A percentile compares a stretch with the other conserved stretches of the same genome.
Evolutionary conservation across 1,140 invertebrate species (phyloP).

Genomic region (Odontomachus brunneus): DNA sequence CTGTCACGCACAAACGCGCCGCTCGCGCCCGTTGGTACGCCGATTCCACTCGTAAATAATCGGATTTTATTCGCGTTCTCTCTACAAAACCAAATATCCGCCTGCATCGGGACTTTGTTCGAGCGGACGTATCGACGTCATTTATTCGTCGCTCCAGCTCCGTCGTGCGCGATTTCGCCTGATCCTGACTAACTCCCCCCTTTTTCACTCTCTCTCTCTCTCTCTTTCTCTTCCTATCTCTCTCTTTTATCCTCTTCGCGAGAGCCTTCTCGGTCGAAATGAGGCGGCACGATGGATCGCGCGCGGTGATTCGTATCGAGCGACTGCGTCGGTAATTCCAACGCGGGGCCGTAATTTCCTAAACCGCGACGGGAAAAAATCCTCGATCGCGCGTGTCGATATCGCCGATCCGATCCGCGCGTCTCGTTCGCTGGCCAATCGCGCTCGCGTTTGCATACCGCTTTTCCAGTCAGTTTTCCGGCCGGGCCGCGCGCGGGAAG

Average conservation of each 20-base stretch:
- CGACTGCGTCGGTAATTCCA: conserved; percentile 17
- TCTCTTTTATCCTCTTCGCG: background rate
- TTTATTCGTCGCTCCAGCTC: conserved; percentile 46
- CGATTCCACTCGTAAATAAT: conserved; percentile 58
- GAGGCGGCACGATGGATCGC: background rate
- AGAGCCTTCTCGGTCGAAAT: background rate
- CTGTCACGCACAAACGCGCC: conserved; percentile 44
- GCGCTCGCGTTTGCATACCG: conserved; percentile 29
- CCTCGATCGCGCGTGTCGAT: background rate
- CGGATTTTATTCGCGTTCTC: conserved; percentile 58
- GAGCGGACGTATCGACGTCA: conserved; percentile 42
- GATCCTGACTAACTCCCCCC: background rate
- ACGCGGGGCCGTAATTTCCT: background rate
- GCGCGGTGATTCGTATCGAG: background rate
- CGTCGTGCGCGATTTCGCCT: conserved; percentile 12
- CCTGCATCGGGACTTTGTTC: conserved; percentile 17
- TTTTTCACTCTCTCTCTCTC: too few relatives aligned
- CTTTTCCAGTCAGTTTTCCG: conserved; percentile 30
- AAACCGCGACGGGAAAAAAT: background rate
- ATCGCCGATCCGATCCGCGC: conserved; percentile 22
- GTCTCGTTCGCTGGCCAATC: background rate
- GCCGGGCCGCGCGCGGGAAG: conserved; percentile 2
- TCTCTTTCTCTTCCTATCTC: too few relatives aligned
- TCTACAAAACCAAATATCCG: conserved; percentile 56
- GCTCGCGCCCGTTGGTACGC: conserved; percentile 21